Evolutionary conservation across 2,888 invertebrate genomes (phyloP), one percentile per base, ranked within the genome.

Genomic region (Crossocerus cetratus): DNA sequence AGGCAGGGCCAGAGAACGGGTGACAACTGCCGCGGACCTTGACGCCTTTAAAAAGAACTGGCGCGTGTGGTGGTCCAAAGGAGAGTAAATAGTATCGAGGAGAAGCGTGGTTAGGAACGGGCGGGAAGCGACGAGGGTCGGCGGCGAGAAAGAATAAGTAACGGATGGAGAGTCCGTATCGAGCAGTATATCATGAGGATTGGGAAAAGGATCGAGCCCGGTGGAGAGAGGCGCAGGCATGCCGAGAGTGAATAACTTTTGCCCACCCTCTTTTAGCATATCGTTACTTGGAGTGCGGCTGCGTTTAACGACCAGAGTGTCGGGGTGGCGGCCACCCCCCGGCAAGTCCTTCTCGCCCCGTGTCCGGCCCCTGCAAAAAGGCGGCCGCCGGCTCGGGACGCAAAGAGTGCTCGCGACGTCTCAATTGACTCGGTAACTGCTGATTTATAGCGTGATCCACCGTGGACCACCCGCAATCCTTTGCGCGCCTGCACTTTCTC

Each of bases 221-320:
- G 49, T 22, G 18, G 16, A 49, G 32, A 5, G 54, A 49, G 62
- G 21, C 43, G 21, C 62, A 61, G 49, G 45, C 67, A 62, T 8
- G 43, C 11, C 22, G 13, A 54, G 23, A 32, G 16, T 42, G 45
- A 21, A 21, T 61, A 55, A 66, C 68, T 57, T 62, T 58, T n/a
- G n/a, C 76, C 60, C 53, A 74, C 55, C 72, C 71, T 54, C 81
- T 49, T 49, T 87, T 85, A 85, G 87, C 88, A 88, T 88, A 88
- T 86, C 88, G 87, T 88, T 88, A 88, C 88, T 85, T 84, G 82
- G 85, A 86, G 84, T 86, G 81, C 81, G 87, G 84, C 88, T 88
- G 88, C 88, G 83, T 87, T 88, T 88, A 88, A 88, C 88, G 88
- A 87, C 87, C 32, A 32, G n/a, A n/a, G 32, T 86, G 76, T 61